phyloP scores from a whole-genome alignment of 2,113 vertebrate species.

The Amphiprion percula region DNA sequence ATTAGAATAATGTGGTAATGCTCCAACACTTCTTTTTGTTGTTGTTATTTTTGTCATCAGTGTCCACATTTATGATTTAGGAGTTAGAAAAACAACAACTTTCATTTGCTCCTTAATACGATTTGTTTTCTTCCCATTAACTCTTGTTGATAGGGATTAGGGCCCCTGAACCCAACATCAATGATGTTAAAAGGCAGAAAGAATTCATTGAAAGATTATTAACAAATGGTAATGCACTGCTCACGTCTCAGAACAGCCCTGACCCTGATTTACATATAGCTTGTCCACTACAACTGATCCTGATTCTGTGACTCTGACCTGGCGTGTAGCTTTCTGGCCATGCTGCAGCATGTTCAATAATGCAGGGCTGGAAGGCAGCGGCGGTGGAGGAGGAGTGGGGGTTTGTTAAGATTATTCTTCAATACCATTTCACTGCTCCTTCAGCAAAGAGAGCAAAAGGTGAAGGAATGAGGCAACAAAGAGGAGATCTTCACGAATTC shows the following conservation, averaged over 20 bases:
- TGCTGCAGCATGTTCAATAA: conserved; percentile 80
- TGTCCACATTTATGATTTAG: conserved; percentile 4
- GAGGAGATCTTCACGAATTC: conserved; percentile 11
- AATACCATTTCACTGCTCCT: conserved; percentile 41
- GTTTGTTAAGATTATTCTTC: conserved; percentile 56
- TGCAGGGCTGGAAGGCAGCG: conserved; percentile 66
- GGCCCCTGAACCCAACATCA: conserved; percentile 59
- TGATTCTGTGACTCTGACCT: conserved; percentile 57
- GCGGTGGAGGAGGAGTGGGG: conserved; percentile 13
- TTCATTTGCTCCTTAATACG: conserved; percentile 27
- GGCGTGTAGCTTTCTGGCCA: conserved; percentile 43
- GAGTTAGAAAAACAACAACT: not conserved
- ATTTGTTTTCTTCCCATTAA: conserved; percentile 54
- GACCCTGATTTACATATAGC: conserved; percentile 65
- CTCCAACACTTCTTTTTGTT: not conserved
- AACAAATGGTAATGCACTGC: conserved; percentile 49
- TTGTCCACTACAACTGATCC: conserved; percentile 58
- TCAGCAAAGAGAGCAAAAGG: conserved; percentile 45
- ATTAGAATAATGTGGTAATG: not conserved
- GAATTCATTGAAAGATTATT: conserved; percentile 59
- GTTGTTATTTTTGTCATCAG: not conserved
- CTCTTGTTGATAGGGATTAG: conserved; percentile 50
- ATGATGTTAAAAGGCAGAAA: conserved; percentile 54
- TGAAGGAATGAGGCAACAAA: conserved; percentile 24
- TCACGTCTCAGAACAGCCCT: conserved; percentile 34